Base-by-base conservation (phyloP, 2,888 invertebrate species). In the Frankliniella fusca region DNA sequence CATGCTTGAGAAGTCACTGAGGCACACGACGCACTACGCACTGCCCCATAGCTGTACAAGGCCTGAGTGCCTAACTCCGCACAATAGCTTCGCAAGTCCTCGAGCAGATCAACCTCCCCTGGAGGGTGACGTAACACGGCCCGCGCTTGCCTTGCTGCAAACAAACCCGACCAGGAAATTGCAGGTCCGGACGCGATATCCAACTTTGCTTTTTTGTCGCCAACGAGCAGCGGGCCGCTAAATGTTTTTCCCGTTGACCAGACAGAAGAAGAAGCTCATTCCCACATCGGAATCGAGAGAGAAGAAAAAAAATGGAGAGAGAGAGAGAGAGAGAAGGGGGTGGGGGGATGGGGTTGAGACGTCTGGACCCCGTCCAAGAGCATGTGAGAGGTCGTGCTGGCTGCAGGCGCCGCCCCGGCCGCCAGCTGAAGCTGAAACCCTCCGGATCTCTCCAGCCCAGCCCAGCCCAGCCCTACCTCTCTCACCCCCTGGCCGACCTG, bases 191-290 rank as follows among this genome's bases (percentile, higher is more conserved):
- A 61, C 61, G 61, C 61, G 61, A 61, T 61, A 61, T 18, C 61
- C 61, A 61, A 61, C 61, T 61, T 61, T 61, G 15, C 18, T 3
- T 61, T 61, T 61, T 61, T 61, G 61, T 61, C 61, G 0, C 61
- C 7, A 61, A 61, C 54, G 10, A 54, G 54, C 61, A 61, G 61
- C 61, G 61, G 54, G n/a, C 70, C 23, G 23, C 9, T 23, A 23
- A 70, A 70, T 23, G 70, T 70, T 70, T 70, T 70, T 70, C 70
- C 70, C n/a, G 70, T 8, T 23, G 61, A 18, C 61, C 61, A 18
- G 61, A 70, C 11, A 70, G 70, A 70, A 70, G 70, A 70, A 70
- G 70, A 70, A 70, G 70, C n/a, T 70, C 70, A 70, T 70, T 23
- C 70, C 70, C 70, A 23, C 70, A 23, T 70, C 8, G 54, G 54